These are phyloP conservation scores for Sinopyrophorus schimmeli DNA, from an alignment of 2,888 invertebrate species.

Conservation along the genomic window DNA sequence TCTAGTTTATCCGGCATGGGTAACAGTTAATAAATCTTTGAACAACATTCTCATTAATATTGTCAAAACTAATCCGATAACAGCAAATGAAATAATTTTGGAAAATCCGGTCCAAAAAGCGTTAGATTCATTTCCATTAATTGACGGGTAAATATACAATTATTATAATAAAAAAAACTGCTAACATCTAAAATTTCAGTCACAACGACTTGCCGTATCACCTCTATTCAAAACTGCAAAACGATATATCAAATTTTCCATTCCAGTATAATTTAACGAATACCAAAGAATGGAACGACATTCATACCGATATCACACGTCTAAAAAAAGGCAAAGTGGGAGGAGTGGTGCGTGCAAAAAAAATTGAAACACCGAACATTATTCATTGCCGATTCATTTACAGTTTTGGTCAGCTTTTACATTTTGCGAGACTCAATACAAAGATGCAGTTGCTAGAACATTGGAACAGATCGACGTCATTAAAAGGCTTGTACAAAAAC, in stretches of 20 bases:
- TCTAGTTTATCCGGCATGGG: no score
- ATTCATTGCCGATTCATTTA: slow-evolving; percentile 2
- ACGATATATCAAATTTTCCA: not conserved
- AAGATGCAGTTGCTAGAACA: slow-evolving; percentile 61
- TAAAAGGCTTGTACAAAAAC: slow-evolving; percentile 53
- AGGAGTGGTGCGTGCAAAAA: slow-evolving; percentile 54
- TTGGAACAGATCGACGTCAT: slow-evolving; percentile 66
- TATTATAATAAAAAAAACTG: not conserved
- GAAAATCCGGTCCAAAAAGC: no score
- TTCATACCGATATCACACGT: slow-evolving; percentile 60
- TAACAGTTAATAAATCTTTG: no score
- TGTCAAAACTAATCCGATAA: no score
- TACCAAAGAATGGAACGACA: slow-evolving; percentile 44
- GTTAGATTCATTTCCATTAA: slow-evolving; percentile 4
- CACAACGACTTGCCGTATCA: slow-evolving; percentile 59
- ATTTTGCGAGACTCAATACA: slow-evolving; percentile 57
- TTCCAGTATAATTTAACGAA: slow-evolving; percentile 40
- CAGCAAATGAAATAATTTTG: no score
- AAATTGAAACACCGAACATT: slow-evolving; percentile 12
- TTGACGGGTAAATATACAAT: slow-evolving; percentile 1
- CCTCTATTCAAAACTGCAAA: slow-evolving; percentile 42
- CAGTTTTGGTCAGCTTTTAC: slow-evolving; percentile 60
- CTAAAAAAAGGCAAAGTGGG: slow-evolving; percentile 59
- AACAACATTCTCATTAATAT: no score
- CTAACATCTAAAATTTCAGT: slow-evolving; percentile 40